Evolutionary conservation across 2,888 invertebrate species (phyloP).

Genomic region (Drosophila eohydei): DNA sequence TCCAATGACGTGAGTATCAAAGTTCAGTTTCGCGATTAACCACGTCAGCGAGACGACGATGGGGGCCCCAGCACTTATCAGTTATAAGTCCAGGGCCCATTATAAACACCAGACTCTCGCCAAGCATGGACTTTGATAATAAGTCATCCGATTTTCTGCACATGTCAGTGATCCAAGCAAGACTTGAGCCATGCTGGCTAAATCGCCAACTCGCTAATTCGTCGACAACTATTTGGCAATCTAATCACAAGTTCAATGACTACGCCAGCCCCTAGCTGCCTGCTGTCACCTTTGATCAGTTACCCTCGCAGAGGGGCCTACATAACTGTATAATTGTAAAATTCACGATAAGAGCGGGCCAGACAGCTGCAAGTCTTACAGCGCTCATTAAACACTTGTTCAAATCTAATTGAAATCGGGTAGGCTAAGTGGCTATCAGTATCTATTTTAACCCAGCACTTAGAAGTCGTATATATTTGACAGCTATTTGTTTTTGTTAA

Average conservation of each 20-base stretch:
- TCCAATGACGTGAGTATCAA: conserved; percentile 88
- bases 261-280: not conserved
- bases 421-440: not conserved
- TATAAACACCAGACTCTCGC: conserved; percentile 42
- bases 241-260: conserved; percentile 31
- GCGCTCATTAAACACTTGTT: conserved; percentile 20
- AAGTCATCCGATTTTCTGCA: conserved; percentile 65
- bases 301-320: conserved; percentile 57
- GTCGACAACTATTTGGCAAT: not conserved
- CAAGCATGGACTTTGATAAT: conserved; percentile 71
- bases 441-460: not conserved
- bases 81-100: conserved; percentile 53
- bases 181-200: not conserved
- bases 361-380: conserved; percentile 20
- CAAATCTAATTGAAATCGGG: not conserved
- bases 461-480: not conserved
- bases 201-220: not conserved
- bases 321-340: conserved; percentile 1
- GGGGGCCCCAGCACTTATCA: conserved; percentile 63
- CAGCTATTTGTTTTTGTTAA: not conserved
- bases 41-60: conserved; percentile 50
- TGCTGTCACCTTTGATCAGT: conserved; percentile 16
- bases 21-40: conserved; percentile 44
- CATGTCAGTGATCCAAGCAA: conserved; percentile 36
- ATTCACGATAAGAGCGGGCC: conserved; percentile 19